phyloP scores from a whole-genome alignment of 2,113 vertebrate genomes.

The Orthochromis indermauri region DNA sequence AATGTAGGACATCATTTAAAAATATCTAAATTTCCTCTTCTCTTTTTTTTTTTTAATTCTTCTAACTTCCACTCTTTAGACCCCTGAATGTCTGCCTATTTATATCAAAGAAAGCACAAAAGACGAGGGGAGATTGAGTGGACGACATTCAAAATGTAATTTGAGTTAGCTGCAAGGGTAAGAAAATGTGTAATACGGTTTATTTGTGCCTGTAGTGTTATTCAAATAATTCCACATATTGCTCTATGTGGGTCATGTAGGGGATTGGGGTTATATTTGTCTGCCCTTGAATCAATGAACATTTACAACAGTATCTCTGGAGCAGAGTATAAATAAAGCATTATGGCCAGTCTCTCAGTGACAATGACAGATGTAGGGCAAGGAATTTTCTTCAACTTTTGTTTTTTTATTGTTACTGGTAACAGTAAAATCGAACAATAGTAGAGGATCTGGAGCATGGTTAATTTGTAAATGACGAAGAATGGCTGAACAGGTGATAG shows the following conservation, averaged over 20 bases:
- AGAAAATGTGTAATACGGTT: constrained; percentile 52
- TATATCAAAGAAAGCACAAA: constrained; percentile 58
- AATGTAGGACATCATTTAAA: constrained; percentile 99
- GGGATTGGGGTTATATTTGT: constrained; percentile 69
- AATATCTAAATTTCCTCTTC: constrained; percentile 95
- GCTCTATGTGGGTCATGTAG: constrained; percentile 71
- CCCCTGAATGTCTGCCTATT: constrained; percentile 59
- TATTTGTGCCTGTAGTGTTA: constrained; percentile 68
- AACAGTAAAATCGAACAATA: constrained; percentile 55
- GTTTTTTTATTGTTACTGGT: constrained; percentile 62
- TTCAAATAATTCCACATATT: constrained; percentile 62
- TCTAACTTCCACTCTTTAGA: constrained; percentile 54
- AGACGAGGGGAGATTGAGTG: constrained; percentile 35
- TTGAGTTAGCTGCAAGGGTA: constrained; percentile 26
- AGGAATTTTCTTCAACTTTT: constrained; percentile 67
- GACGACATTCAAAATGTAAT: constrained; percentile 52
- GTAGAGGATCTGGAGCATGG: constrained; percentile 61
- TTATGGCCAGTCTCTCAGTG: constrained; percentile 65
- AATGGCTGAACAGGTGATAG: constrained; percentile 28
- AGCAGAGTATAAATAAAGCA: constrained; percentile 75
- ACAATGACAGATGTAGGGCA: constrained; percentile 80
- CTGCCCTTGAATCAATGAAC: constrained; percentile 76
- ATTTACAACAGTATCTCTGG: constrained; percentile 68
- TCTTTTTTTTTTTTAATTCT: constrained; percentile 32
- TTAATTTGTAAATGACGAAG: constrained; percentile 48